Evolutionary conservation across 2,888 invertebrate species (phyloP).

Genomic region (Megamerina dolium): DNA sequence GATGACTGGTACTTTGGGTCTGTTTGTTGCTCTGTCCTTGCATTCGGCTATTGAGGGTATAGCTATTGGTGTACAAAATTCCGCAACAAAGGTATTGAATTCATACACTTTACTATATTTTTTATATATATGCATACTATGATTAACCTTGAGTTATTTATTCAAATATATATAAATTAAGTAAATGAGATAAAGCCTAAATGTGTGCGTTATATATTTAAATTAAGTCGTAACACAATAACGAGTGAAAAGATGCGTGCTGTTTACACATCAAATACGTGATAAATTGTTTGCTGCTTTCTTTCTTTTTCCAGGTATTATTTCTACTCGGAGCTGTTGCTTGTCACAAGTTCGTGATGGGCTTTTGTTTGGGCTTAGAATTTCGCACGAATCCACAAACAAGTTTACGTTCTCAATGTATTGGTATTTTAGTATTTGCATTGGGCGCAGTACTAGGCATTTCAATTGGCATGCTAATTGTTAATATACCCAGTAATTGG

Average conservation of each 20-base stretch:
- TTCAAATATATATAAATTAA: too few species aligned
- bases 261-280: too few species aligned
- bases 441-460: slow-evolving; percentile 65
- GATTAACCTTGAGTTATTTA: too few species aligned
- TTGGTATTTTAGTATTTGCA: slow-evolving; percentile 61
- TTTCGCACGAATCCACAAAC: slow-evolving; percentile 51
- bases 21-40: slow-evolving; percentile 67
- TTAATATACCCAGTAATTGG: slow-evolving; percentile 51
- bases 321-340: slow-evolving; percentile 64
- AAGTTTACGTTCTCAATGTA: slow-evolving; percentile 50
- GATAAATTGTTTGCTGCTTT: too few species aligned
- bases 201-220: too few species aligned
- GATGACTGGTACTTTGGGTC: slow-evolving; percentile 59
- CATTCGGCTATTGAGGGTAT: slow-evolving; percentile 76
- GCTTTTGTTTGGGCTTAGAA: slow-evolving; percentile 74
- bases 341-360: slow-evolving; percentile 75
- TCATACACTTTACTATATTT: too few species aligned
- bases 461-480: slow-evolving; percentile 59
- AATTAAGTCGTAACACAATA: too few species aligned
- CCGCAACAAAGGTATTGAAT: slow-evolving; percentile 58
- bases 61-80: slow-evolving; percentile 71
- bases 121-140: too few species aligned
- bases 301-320: slow-evolving; percentile 56
- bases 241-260: too few species aligned
- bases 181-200: too few species aligned